Evolutionary conservation across 2,888 invertebrate genomes (phyloP).

Genomic region (Congeria kusceri): DNA sequence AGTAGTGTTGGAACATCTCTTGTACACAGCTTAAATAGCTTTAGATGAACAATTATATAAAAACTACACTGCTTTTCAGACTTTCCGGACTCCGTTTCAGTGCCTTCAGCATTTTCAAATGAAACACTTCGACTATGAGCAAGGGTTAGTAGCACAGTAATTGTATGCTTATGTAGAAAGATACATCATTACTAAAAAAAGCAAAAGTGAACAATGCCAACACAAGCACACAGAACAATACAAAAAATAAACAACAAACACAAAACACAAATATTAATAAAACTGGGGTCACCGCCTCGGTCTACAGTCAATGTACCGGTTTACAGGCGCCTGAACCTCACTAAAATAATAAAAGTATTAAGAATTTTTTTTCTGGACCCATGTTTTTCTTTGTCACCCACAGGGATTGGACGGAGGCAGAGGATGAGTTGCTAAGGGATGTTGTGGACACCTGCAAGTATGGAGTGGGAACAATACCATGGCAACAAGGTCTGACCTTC

Average conservation of each 20-base stretch:
- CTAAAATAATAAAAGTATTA: too few relatives aligned
- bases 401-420: slow-evolving; percentile 89
- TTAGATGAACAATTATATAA: too few relatives aligned
- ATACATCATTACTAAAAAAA: too few relatives aligned
- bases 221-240: not conserved
- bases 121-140: slow-evolving; percentile 36
- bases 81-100: slow-evolving; percentile 84
- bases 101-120: slow-evolving; percentile 85
- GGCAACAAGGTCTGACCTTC: slow-evolving; percentile 77
- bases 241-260: too few relatives aligned
- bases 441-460: slow-evolving; percentile 87
- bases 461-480: slow-evolving; percentile 67
- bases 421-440: slow-evolving; percentile 89
- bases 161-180: too few relatives aligned
- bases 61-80: slow-evolving; percentile 72
- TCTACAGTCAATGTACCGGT: too few relatives aligned
- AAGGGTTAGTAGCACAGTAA: slow-evolving; percentile 24
- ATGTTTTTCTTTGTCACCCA: slow-evolving; percentile 27
- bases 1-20: too few relatives aligned
- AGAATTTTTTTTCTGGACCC: not conserved
- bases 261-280: too few relatives aligned
- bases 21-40: too few relatives aligned
- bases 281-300: too few relatives aligned
- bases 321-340: too few relatives aligned
- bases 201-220: too few relatives aligned